These are phyloP conservation scores for Psittacula derbiana DNA, from an alignment of 2,797 vertebrate species.

Conservation along the genomic window DNA sequence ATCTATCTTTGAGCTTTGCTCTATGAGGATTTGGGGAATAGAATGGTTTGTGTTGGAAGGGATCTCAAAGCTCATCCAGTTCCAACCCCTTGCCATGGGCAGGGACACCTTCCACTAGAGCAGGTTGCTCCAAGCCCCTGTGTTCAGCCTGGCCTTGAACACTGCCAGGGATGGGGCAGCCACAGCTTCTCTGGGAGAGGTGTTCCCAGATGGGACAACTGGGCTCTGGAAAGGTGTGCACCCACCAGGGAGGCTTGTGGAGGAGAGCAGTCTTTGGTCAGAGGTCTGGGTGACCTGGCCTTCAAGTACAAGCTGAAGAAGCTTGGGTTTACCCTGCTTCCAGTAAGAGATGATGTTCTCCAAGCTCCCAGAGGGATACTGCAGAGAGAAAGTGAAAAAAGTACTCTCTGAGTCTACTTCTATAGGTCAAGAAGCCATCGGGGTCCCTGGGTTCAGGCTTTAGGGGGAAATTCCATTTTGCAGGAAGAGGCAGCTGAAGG, in stretches of 20 bases:
- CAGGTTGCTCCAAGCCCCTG: neutral
- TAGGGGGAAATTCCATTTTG: neutral
- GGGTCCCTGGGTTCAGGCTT: neutral
- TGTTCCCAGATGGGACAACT: neutral
- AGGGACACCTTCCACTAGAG: neutral
- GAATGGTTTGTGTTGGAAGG: neutral
- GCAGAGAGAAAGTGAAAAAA: constrained; percentile 13
- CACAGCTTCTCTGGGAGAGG: neutral
- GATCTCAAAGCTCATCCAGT: neutral
- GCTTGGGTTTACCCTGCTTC: neutral
- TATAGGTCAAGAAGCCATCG: neutral
- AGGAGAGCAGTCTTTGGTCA: neutral
- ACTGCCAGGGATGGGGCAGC: neutral
- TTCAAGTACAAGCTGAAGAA: neutral
- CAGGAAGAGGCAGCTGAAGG: neutral
- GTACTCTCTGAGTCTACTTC: neutral
- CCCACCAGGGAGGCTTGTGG: neutral
- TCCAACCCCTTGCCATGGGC: neutral
- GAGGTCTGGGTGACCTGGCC: neutral
- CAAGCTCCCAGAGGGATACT: neutral
- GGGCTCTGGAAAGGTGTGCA: neutral
- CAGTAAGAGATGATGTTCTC: neutral
- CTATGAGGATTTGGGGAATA: neutral
- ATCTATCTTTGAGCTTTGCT: neutral
- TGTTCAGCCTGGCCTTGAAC: neutral